These are phyloP conservation scores for Zalophus californianus DNA, from an alignment of 2,797 vertebrate species.

Conservation along the genomic window DNA sequence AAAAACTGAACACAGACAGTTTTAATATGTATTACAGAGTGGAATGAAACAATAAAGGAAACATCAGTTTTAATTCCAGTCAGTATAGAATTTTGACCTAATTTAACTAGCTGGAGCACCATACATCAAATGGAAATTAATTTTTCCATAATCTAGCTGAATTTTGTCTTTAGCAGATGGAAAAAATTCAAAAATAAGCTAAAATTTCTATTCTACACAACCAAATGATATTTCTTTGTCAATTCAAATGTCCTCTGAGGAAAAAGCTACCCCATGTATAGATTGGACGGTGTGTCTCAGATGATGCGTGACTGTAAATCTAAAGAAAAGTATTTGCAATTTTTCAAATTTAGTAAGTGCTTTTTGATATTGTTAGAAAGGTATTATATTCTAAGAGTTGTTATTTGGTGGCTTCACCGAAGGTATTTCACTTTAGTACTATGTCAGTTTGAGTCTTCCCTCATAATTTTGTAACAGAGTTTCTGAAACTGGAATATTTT, in stretches of 20 bases:
- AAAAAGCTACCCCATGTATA: not conserved
- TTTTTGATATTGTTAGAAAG: not conserved
- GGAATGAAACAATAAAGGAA: not conserved
- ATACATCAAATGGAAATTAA: not conserved
- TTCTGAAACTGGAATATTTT: not conserved
- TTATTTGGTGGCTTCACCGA: not conserved
- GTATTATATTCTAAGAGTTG: not conserved
- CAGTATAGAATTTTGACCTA: not conserved
- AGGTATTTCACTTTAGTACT: not conserved
- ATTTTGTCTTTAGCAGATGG: not conserved
- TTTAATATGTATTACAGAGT: not conserved
- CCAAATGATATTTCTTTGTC: not conserved
- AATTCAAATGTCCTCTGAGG: not conserved
- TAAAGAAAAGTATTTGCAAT: not conserved
- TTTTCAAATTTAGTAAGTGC: slow-evolving; percentile 28
- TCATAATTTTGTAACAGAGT: not conserved
- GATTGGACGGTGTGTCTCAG: not conserved
- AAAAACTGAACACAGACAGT: not conserved
- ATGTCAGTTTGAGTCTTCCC: not conserved
- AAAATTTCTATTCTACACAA: not conserved
- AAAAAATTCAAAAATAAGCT: not conserved
- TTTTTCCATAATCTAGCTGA: not conserved
- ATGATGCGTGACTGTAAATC: not conserved
- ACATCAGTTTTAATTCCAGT: not conserved
- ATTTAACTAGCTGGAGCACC: not conserved